Conservation (phyloP, 2,888 invertebrate species). For the Drosophila mettleri region DNA sequence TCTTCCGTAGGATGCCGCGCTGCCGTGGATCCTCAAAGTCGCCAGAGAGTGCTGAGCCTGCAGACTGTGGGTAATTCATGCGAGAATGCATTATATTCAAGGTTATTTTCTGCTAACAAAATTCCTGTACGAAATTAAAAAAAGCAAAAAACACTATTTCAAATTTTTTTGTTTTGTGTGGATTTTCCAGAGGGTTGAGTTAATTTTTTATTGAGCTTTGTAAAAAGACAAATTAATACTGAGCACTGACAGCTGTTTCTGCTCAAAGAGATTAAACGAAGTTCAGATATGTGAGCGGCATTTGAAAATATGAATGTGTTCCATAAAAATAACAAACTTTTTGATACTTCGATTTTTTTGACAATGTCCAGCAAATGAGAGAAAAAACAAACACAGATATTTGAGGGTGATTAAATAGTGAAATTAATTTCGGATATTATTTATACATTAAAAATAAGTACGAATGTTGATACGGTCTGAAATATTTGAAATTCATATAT, state of each 20-base stretch:
- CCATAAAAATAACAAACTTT: background rate
- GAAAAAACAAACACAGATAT: background rate
- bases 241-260: slow-evolving; percentile 24
- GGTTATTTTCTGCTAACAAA: background rate
- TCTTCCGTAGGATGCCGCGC: slow-evolving; percentile 43
- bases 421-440: no score
- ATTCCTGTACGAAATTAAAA: background rate
- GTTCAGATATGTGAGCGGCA: background rate
- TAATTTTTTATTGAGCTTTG: background rate
- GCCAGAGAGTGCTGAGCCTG: slow-evolving; percentile 4
- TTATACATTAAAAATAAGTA: no score
- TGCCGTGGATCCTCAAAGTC: slow-evolving; percentile 24
- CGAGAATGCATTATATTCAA: background rate
- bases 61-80: background rate
- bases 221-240: background rate
- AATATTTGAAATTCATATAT: no score
- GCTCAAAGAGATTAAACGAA: background rate
- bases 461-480: no score
- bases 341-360: background rate
- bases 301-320: background rate
- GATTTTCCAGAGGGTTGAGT: background rate
- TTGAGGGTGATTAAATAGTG: no score
- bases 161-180: slow-evolving; percentile 8
- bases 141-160: slow-evolving; percentile 3
- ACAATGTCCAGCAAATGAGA: background rate